Percentiles rank a stretch among this genome's conserved stretches.
phyloP scores from a whole-genome alignment of 2,113 vertebrate species.

The Gracilinanus agilis region DNA sequence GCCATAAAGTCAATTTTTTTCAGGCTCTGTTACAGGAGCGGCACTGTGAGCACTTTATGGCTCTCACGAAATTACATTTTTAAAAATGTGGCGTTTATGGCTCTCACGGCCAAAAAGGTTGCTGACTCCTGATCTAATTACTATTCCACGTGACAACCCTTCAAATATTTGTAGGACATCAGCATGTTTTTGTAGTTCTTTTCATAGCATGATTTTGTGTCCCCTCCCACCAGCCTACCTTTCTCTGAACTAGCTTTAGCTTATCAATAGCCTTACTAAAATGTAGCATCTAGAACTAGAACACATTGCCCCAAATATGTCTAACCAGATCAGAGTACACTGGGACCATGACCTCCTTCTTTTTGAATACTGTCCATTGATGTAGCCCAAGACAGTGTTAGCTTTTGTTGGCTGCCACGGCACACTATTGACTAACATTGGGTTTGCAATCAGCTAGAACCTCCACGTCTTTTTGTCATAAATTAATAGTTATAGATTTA shows the following conservation, averaged over 20 bases:
- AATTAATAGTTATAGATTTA: background rate
- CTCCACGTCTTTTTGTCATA: background rate
- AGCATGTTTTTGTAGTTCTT: background rate
- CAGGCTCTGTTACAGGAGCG: too few relatives aligned
- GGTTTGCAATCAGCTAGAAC: background rate
- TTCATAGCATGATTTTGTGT: background rate
- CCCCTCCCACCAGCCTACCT: background rate
- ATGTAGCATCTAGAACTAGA: background rate
- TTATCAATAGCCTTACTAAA: background rate
- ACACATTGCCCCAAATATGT: background rate
- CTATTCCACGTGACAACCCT: background rate
- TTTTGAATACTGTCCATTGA: background rate
- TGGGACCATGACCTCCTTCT: background rate
- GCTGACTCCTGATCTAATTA: background rate
- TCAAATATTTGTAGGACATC: background rate
- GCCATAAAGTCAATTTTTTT: too few relatives aligned
- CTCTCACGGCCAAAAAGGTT: too few relatives aligned
- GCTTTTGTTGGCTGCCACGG: background rate
- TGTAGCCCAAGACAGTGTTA: background rate
- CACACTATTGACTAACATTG: background rate
- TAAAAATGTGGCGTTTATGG: too few relatives aligned
- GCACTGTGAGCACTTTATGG: too few relatives aligned
- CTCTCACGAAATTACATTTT: too few relatives aligned
- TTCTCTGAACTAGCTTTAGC: background rate
- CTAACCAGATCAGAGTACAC: background rate